Evolutionary conservation across 2,888 invertebrate species (phyloP).

Genomic region (Meteorus colon): DNA sequence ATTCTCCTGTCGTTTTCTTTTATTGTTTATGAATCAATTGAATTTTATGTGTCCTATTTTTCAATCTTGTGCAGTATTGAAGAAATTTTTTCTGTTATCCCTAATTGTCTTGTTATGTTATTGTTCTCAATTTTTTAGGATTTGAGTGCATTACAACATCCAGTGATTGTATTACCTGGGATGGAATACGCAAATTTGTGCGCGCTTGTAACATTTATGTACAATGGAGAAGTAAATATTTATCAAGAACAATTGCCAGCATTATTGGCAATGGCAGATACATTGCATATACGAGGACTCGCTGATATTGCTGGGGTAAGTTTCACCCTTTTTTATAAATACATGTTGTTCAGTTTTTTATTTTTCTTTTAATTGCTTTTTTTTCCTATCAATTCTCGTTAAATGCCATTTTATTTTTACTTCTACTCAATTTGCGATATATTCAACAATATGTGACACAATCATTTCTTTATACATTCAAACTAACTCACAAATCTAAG

Average conservation of each 20-base stretch:
- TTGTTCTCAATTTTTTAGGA: conserved; percentile 75
- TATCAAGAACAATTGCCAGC: conserved; percentile 86
- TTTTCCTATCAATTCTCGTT: background rate
- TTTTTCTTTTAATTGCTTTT: conserved; percentile 8
- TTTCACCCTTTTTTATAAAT: conserved; percentile 10
- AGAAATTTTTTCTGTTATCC: too few relatives aligned
- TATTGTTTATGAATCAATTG: too few relatives aligned
- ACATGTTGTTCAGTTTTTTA: background rate
- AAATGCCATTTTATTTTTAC: background rate
- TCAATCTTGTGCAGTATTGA: too few relatives aligned
- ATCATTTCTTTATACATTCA: background rate
- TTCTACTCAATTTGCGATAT: background rate
- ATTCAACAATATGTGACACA: background rate
- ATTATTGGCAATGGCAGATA: conserved; percentile 84
- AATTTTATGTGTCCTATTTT: too few relatives aligned
- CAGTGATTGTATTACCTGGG: conserved; percentile 82
- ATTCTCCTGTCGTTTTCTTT: too few relatives aligned
- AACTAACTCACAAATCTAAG: background rate
- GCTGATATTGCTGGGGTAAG: conserved; percentile 86
- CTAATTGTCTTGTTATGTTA: background rate
- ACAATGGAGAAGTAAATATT: conserved; percentile 90
- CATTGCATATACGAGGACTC: conserved; percentile 87
- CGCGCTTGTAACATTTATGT: conserved; percentile 89
- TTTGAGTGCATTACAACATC: conserved; percentile 81
- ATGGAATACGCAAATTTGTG: conserved; percentile 82